Evolutionary conservation across 2,113 vertebrate species (phyloP).

Genomic region (Pagrus major): DNA sequence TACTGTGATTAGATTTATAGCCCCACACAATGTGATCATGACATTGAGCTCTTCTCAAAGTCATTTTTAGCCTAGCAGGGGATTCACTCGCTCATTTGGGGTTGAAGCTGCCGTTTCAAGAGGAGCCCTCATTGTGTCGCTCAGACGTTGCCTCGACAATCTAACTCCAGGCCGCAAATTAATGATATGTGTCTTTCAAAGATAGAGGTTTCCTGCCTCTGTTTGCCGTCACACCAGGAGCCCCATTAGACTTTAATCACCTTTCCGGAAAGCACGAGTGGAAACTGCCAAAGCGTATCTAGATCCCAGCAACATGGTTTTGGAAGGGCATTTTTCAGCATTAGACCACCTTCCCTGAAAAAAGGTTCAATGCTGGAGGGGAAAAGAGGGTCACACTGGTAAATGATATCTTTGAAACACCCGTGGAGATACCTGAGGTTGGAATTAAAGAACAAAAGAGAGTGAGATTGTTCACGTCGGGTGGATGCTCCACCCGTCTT

Average conservation of each 20-base stretch:
- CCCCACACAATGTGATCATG: not conserved
- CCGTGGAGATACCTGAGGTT: constrained; percentile 16
- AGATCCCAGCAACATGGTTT: constrained; percentile 29
- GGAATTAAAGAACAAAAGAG: constrained; percentile 18
- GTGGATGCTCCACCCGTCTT: constrained; percentile 18
- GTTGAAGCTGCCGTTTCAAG: constrained; percentile 15
- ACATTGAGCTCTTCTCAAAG: constrained; percentile 56
- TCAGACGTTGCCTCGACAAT: constrained; percentile 3
- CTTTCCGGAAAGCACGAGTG: constrained; percentile 9
- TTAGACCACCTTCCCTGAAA: constrained; percentile 15
- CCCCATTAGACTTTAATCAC: constrained; percentile 51
- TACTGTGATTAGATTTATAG: not conserved
- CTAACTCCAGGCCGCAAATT: constrained; percentile 64
- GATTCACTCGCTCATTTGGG: constrained; percentile 19
- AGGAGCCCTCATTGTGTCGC: constrained; percentile 15
- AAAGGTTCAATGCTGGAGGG: constrained; percentile 25
- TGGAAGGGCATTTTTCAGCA: constrained; percentile 35
- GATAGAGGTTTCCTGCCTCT: constrained; percentile 44
- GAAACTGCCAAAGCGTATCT: constrained; percentile 33
- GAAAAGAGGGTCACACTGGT: not conserved
- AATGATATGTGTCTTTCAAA: constrained; percentile 60
- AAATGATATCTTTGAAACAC: constrained; percentile 10
- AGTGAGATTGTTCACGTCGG: not conserved
- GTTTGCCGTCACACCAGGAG: constrained; percentile 53
- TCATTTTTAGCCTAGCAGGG: constrained; percentile 22